Evolutionary conservation across 2,797 vertebrate genomes (phyloP), one percentile per base, ranked within the genome.

Genomic region (Hephaestus fuliginosus): DNA sequence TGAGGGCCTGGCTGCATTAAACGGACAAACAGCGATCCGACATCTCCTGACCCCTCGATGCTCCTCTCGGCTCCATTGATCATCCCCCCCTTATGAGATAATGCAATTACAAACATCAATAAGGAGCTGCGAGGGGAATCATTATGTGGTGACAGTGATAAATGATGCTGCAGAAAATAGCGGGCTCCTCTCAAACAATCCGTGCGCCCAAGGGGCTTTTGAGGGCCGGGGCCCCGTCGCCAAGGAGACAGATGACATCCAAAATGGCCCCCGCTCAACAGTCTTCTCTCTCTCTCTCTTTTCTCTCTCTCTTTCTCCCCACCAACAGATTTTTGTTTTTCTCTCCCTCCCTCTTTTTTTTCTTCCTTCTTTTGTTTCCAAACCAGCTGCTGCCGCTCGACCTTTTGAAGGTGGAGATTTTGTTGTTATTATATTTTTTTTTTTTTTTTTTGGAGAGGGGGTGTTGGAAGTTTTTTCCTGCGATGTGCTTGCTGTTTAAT

Each of bases 81-180:
- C 97, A 94, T 91, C 94, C 96, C 96, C 96, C 96, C 96, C 96
- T 97, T 96, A 97, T 97, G 97, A 98, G 97, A 98, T 99, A 99
- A 99, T 98, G 97, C 97, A 99, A 99, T 99, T 99, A 98, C 97
- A 98, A 98, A 99, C 98, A 99, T 98, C 98, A 99, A 98, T 99
- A 99, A 98, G 97, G 96, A 97, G 96, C 97, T 97, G 97, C 97
- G 95, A 97, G 96, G 96, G 96, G 97, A 97, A 98, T 99, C 97
- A 99, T 98, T 99, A 98, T 97, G 97, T 96, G 95, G 94, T 98
- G 98, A 98, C 97, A 99, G 97, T 99, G 98, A 99, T 98, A 99
- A 98, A 99, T 98, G 97, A 97, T 95, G 95, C 96, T 96, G 97
- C 97, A 97, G 96, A 98, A 96, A 98, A 98, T 97, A 97, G 97